Evolutionary conservation across 2,797 vertebrate genomes (phyloP).

Genomic region (Manis javanica): DNA sequence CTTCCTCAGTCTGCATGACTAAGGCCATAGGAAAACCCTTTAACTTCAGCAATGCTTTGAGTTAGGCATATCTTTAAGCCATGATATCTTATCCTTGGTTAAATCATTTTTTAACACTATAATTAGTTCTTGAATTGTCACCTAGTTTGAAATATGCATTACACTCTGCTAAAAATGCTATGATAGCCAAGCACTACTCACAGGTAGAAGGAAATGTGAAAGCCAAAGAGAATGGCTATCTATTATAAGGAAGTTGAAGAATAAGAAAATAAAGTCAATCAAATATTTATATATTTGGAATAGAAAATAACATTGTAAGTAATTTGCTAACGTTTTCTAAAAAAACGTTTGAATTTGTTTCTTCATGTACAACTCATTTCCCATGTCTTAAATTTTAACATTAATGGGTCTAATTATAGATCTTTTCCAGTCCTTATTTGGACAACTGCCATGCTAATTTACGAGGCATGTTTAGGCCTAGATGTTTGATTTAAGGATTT

Average conservation of each 20-base stretch:
- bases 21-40: background rate
- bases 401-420: background rate
- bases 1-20: background rate
- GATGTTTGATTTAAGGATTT: conserved; percentile 20
- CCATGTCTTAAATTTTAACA: conserved; percentile 42
- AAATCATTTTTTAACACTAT: background rate
- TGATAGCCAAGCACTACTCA: conserved; percentile 52
- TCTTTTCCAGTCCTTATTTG: background rate
- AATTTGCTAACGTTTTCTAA: conserved; percentile 39
- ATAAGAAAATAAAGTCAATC: conserved; percentile 79
- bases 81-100: background rate
- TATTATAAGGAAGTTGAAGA: conserved; percentile 49
- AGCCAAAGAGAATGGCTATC: conserved; percentile 69
- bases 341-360: conserved; percentile 58
- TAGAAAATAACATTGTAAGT: conserved; percentile 58
- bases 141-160: conserved; percentile 51
- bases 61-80: background rate
- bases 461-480: background rate
- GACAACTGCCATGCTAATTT: background rate
- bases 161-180: conserved; percentile 18
- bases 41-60: background rate
- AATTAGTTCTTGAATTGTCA: background rate
- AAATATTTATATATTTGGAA: conserved; percentile 74
- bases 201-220: conserved; percentile 62
- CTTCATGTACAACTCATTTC: conserved; percentile 22